Evolutionary conservation across 35 echinoderm and acorn worm species (phyloP).

Genomic region (Amphiura filiformis): DNA sequence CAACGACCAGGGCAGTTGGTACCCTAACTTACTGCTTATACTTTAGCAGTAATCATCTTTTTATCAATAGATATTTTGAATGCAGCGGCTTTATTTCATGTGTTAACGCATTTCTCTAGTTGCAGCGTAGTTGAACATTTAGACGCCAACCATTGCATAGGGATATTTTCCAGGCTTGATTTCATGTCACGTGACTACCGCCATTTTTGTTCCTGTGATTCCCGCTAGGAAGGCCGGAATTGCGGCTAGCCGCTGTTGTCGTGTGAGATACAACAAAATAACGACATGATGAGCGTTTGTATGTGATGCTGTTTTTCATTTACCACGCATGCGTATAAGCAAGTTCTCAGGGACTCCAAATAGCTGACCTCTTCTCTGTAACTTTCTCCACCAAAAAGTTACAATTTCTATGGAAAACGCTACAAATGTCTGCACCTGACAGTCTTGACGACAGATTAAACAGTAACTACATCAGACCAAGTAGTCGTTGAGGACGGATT

Average conservation of each 20-base stretch:
- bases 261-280: too few relatives aligned
- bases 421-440: background rate
- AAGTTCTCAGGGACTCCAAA: slow-evolving; percentile 5
- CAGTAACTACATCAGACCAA: background rate
- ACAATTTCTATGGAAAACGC: background rate
- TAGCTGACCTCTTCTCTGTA: background rate
- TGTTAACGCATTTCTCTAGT: background rate
- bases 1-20: background rate
- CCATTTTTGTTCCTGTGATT: background rate
- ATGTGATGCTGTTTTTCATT: background rate
- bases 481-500: background rate
- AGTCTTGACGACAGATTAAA: background rate
- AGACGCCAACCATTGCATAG: background rate
- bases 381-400: background rate
- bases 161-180: background rate
- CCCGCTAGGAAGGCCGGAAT: background rate
- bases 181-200: background rate
- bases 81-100: background rate
- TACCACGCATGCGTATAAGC: background rate
- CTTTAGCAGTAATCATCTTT: background rate
- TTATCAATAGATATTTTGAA: background rate
- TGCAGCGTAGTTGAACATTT: background rate
- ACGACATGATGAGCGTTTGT: background rate
- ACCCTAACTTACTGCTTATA: too few relatives aligned
- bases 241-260: too few relatives aligned